Base-by-base conservation (phyloP, 2,113 vertebrate species). In the Naja naja region DNA sequence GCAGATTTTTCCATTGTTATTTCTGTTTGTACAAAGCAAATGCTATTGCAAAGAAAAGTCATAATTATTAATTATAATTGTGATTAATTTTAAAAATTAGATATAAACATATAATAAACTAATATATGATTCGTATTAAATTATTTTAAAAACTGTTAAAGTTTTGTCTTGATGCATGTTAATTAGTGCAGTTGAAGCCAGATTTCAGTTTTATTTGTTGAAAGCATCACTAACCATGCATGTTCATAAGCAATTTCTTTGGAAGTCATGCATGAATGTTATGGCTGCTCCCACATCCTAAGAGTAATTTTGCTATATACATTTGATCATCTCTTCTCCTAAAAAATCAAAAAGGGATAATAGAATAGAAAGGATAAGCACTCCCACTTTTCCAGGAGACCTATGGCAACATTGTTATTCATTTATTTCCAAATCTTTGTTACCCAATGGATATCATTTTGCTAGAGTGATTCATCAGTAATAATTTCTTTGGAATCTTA, bases 21-120 rank as follows among this genome's bases (percentile, higher is more conserved):
- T 30, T 23, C 81, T 60, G 95, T 92, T 91, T 55, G 25, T 39
- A 53, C 25, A 93, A 55, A 56, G 43, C 39, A 55, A 55, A 91
- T 55, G 6, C 39, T 39, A 90, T 47, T 47, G 91, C 2, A 93
- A 92, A 89, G 58, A 23, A 89, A 45, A 47, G 2, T 20, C 34
- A 81, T 18, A 81, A 5, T 81, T 74, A 20, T 74, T 39, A 81
- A 81, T 81, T 39, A 81, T 16, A 81, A 81, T 8, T 81, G 18
- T 20, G n/a, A 74, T 81, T 81, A 81, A 39, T 81, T 81, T 81
- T 81, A 39, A 81, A n/a, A 81, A 81, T 8, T 81, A 81, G 69
- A 74, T 39, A 74, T 20, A 39, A 34, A 16, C n/a, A 74, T 74
- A 34, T 34, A 74, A 39, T 74, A 39, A 20, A 74, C 1, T n/a